A percentile compares a stretch with the other conserved stretches of the same genome.
phyloP scores from a whole-genome alignment of 2,113 vertebrate species.

The Chlamydotis undulata region DNA sequence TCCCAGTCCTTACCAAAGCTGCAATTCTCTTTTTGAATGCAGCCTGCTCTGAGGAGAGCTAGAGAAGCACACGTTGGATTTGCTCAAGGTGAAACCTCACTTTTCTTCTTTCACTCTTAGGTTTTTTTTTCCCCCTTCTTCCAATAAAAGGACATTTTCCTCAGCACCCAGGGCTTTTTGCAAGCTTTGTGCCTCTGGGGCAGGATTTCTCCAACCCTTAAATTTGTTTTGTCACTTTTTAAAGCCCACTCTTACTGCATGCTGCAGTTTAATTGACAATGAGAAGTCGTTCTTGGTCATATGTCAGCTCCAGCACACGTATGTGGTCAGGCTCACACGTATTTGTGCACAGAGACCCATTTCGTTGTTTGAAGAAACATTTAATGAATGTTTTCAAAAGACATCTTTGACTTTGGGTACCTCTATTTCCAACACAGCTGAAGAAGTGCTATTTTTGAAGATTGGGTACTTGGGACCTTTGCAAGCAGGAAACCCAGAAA shows the following conservation, averaged over 20 bases:
- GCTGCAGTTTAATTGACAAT: background rate
- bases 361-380: background rate
- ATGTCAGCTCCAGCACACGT: fast-evolving
- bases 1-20: background rate
- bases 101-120: background rate
- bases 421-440: background rate
- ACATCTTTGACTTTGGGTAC: background rate
- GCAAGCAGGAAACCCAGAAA: background rate
- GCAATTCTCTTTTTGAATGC: background rate
- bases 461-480: background rate
- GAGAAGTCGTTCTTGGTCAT: background rate
- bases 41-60: background rate
- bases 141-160: background rate
- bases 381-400: background rate
- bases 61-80: background rate
- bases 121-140: background rate
- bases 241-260: background rate
- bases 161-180: background rate
- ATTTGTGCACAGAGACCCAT: background rate
- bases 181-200: background rate
- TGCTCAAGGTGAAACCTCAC: background rate
- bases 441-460: background rate
- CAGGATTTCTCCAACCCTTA: background rate
- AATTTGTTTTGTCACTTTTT: background rate
- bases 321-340: background rate